Percentiles rank a stretch among this genome's conserved stretches.
Evolutionary conservation across 2,113 vertebrate genomes (phyloP).

Genomic region (Ammospiza nelsoni): DNA sequence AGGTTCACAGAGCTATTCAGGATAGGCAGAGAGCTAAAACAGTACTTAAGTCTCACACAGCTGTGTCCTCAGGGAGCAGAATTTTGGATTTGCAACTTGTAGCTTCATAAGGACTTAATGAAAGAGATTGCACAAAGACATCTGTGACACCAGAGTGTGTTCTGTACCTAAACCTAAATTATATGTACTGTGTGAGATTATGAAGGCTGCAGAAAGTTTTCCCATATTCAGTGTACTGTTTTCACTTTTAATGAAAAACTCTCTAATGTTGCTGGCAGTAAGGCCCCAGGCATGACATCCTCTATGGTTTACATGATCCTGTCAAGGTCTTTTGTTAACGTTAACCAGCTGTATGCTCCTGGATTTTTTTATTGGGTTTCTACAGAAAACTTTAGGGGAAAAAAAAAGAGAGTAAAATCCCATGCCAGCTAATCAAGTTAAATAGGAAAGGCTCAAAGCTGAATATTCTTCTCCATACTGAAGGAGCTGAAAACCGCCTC

Average conservation of each 20-base stretch:
- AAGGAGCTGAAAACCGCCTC: constrained; percentile 79
- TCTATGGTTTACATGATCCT: constrained; percentile 80
- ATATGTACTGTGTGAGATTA: constrained; percentile 73
- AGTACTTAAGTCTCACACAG: constrained; percentile 81
- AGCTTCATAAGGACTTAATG: constrained; percentile 83
- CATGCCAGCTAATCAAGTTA: constrained; percentile 71
- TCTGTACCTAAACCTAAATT: constrained; percentile 74
- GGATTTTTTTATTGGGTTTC: constrained; percentile 71
- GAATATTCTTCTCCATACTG: constrained; percentile 78
- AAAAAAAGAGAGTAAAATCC: neutral
- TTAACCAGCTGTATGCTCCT: constrained; percentile 81
- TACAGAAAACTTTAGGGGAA: constrained; percentile 52
- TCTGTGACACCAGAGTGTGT: constrained; percentile 72
- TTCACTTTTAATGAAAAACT: constrained; percentile 74
- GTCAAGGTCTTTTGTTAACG: constrained; percentile 81
- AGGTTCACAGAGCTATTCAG: constrained; percentile 86
- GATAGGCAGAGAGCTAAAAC: constrained; percentile 81
- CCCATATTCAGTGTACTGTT: constrained; percentile 80
- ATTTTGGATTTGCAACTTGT: constrained; percentile 81
- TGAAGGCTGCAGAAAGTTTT: constrained; percentile 83
- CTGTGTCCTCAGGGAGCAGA: constrained; percentile 87
- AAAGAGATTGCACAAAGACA: constrained; percentile 78
- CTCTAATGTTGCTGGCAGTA: constrained; percentile 79
- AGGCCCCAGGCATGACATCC: constrained; percentile 79
- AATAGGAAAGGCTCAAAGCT: constrained; percentile 72